A percentile compares a stretch with the other conserved stretches of the same genome.
phyloP scores from a whole-genome alignment of 2,888 invertebrate species.

The Hydriomena furcata region DNA sequence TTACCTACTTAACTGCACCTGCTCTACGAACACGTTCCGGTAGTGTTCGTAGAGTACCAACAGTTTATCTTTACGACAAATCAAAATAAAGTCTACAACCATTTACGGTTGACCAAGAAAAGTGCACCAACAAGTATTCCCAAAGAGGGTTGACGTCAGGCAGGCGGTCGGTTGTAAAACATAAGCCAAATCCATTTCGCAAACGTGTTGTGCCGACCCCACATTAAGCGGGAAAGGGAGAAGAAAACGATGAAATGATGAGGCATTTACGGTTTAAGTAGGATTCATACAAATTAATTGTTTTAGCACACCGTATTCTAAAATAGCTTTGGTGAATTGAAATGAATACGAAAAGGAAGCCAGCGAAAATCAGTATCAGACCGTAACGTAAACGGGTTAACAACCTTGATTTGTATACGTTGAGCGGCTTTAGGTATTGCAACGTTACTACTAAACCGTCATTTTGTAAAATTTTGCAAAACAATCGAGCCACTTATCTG shows the following conservation, averaged over 20 bases:
- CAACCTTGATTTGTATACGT: slow-evolving; percentile 72
- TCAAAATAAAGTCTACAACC: no score
- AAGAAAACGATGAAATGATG: no score
- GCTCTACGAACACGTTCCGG: no score
- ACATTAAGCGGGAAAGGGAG: no score
- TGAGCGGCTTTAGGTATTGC: slow-evolving; percentile 54
- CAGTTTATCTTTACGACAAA: slow-evolving; percentile 8
- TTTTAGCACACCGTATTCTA: slow-evolving; percentile 22
- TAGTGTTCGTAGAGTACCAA: no score
- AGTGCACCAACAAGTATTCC: no score
- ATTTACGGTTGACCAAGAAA: no score
- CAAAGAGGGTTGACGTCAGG: no score
- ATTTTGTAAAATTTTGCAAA: slow-evolving; percentile 33
- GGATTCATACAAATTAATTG: slow-evolving; percentile 12
- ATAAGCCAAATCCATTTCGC: no score
- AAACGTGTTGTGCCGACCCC: no score
- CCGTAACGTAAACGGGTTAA: slow-evolving; percentile 76
- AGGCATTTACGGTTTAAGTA: slow-evolving; percentile 6
- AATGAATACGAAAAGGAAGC: slow-evolving; percentile 57
- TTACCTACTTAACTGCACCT: slow-evolving; percentile 10
- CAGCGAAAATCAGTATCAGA: slow-evolving; percentile 67
- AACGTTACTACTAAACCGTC: slow-evolving; percentile 40
- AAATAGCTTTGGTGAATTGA: slow-evolving; percentile 40
- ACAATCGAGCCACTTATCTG: slow-evolving; percentile 13
- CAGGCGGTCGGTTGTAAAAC: no score